These are phyloP conservation scores for Vespertilio murinus DNA, from an alignment of 2,797 vertebrate species.

Conservation along the genomic window DNA sequence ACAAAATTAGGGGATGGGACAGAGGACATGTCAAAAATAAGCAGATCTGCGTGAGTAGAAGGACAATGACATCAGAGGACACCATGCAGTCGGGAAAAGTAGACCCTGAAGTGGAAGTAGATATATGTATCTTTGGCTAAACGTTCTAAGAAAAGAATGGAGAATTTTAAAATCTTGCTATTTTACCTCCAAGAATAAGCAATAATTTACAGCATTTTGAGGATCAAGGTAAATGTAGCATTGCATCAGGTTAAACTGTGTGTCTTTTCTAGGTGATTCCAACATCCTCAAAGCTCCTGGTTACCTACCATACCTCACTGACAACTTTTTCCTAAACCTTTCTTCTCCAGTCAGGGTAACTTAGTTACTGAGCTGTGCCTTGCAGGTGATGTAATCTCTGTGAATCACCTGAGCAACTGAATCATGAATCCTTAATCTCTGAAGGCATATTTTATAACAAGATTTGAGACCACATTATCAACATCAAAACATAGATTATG, in stretches of 20 bases:
- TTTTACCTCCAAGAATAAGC: background rate
- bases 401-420: background rate
- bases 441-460: background rate
- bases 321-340: background rate
- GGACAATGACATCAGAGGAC: background rate
- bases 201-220: background rate
- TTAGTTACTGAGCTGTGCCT: background rate
- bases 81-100: background rate
- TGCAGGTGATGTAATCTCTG: background rate
- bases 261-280: background rate
- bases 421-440: background rate
- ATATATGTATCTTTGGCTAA: background rate
- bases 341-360: background rate
- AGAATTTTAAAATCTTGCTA: background rate
- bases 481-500: background rate
- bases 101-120: background rate
- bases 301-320: background rate
- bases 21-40: background rate
- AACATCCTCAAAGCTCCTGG: background rate
- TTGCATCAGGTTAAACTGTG: background rate
- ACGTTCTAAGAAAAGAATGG: background rate
- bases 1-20: background rate
- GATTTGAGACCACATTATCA: background rate
- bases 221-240: background rate
- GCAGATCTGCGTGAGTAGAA: background rate